Conservation (phyloP, 2,888 invertebrate species). For the Encarsia formosa region DNA sequence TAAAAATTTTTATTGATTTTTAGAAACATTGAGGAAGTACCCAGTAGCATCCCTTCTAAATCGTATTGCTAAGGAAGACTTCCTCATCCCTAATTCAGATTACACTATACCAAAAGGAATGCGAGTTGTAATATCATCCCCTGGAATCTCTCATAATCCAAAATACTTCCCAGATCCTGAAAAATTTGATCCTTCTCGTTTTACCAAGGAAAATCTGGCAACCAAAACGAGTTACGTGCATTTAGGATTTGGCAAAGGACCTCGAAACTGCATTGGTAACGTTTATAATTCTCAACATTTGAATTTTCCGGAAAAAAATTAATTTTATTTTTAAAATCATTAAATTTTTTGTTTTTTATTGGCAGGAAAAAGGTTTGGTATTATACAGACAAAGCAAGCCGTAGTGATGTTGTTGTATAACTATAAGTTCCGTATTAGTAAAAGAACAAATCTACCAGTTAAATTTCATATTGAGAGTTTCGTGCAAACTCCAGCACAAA, state of each 20-base stretch:
- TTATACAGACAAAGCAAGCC: slow-evolving; percentile 21
- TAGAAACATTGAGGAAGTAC: slow-evolving; percentile 42
- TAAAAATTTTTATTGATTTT: background rate
- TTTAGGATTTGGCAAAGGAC: slow-evolving; percentile 32
- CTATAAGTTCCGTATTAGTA: background rate
- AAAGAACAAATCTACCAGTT: background rate
- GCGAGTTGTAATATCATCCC: slow-evolving; percentile 41
- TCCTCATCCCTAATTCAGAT: slow-evolving; percentile 26
- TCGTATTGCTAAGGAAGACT: slow-evolving; percentile 38
- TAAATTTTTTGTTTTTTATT: background rate
- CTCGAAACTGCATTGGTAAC: slow-evolving; percentile 32
- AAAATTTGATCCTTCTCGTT: slow-evolving; percentile 53
- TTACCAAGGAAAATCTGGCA: slow-evolving; percentile 40
- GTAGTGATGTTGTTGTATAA: background rate
- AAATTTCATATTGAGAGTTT: background rate
- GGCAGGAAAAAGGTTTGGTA: slow-evolving; percentile 25
- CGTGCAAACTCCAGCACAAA: background rate
- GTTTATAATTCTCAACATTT: background rate
- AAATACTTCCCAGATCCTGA: slow-evolving; percentile 50
- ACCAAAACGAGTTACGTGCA: slow-evolving; percentile 24
- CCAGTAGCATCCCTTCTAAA: slow-evolving; percentile 39
- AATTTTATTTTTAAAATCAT: background rate
- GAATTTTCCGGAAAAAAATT: background rate
- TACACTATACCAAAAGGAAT: slow-evolving; percentile 30
- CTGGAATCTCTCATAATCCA: slow-evolving; percentile 49